Evolutionary conservation across 2,797 vertebrate species (phyloP).

Genomic region (Aeoliscus strigatus): DNA sequence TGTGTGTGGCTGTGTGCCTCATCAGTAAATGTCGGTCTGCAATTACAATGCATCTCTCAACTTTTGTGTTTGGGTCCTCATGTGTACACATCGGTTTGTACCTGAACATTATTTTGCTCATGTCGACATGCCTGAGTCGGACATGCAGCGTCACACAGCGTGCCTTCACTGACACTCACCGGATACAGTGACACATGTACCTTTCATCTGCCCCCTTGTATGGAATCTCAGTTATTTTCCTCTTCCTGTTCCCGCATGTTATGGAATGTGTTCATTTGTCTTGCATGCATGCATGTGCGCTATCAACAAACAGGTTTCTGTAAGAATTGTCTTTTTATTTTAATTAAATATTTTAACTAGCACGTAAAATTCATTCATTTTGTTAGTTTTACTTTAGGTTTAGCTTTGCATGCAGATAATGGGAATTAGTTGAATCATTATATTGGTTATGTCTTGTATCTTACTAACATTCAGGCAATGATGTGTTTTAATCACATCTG

Average conservation of each 20-base stretch:
- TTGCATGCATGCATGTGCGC: conserved; percentile 34
- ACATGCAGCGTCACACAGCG: conserved; percentile 34
- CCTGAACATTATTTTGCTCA: conserved; percentile 26
- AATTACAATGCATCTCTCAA: conserved; percentile 6
- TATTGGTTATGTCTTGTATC: too few relatives aligned
- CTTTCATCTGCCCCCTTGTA: conserved; percentile 18
- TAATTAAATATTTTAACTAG: neutral
- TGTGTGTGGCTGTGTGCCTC: conserved; percentile 7
- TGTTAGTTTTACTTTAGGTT: neutral
- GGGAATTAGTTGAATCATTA: conserved; percentile 1
- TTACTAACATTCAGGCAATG: too few relatives aligned
- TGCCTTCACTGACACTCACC: conserved; percentile 49
- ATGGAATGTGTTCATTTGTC: conserved; percentile 17
- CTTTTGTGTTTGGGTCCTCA: conserved; percentile 7
- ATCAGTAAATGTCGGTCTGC: conserved; percentile 3
- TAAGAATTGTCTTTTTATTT: too few relatives aligned
- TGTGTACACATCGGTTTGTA: conserved; percentile 7
- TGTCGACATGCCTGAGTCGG: conserved; percentile 38
- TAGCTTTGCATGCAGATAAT: conserved; percentile 5
- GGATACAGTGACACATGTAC: conserved; percentile 6
- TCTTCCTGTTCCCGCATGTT: conserved; percentile 47
- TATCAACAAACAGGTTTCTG: neutral
- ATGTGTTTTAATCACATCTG: too few relatives aligned
- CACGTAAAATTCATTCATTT: neutral
- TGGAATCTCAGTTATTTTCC: conserved; percentile 39